A percentile compares a stretch with the other conserved stretches of the same genome.
phyloP scores from a whole-genome alignment of 1,140 invertebrate species.

The Trichoplusia ni region DNA sequence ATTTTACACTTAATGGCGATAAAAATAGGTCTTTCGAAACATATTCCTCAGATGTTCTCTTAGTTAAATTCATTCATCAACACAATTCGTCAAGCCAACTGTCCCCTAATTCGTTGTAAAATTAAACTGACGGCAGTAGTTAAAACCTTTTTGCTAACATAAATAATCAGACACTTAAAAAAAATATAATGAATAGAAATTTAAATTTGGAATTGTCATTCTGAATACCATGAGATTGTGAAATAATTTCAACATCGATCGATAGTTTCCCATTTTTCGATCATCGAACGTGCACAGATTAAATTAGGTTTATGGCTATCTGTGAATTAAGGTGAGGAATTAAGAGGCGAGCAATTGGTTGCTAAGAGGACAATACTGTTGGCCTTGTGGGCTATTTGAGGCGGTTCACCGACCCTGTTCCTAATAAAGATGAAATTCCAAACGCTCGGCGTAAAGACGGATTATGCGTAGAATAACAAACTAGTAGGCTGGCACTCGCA shows the following conservation, averaged over 20 bases:
- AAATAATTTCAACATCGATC: neutral
- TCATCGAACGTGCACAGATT: slow-evolving; percentile 8
- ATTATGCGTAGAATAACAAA: slow-evolving; percentile 18
- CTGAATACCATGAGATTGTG: neutral
- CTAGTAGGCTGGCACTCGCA: neutral
- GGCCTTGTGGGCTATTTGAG: slow-evolving; percentile 56
- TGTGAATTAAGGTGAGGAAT: neutral
- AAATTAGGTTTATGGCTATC: neutral
- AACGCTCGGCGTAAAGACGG: slow-evolving; percentile 48
- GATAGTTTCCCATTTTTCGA: neutral
- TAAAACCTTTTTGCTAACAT: too few relatives aligned
- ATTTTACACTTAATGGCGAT: neutral
- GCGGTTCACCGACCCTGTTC: slow-evolving; percentile 58
- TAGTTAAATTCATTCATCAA: neutral
- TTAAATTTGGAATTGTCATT: neutral
- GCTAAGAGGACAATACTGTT: slow-evolving; percentile 60
- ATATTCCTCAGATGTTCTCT: neutral
- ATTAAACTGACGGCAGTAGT: too few relatives aligned
- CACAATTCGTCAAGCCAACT: neutral
- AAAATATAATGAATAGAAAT: too few relatives aligned
- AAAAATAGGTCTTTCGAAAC: slow-evolving; percentile 6
- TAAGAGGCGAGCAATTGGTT: slow-evolving; percentile 14
- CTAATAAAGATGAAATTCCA: slow-evolving; percentile 61
- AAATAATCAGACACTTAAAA: too few relatives aligned
- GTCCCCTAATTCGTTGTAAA: neutral